Percentiles rank a stretch among this genome's conserved stretches.
Evolutionary conservation across 2,888 invertebrate genomes (phyloP).

Genomic region (Phlogophora meticulosa): DNA sequence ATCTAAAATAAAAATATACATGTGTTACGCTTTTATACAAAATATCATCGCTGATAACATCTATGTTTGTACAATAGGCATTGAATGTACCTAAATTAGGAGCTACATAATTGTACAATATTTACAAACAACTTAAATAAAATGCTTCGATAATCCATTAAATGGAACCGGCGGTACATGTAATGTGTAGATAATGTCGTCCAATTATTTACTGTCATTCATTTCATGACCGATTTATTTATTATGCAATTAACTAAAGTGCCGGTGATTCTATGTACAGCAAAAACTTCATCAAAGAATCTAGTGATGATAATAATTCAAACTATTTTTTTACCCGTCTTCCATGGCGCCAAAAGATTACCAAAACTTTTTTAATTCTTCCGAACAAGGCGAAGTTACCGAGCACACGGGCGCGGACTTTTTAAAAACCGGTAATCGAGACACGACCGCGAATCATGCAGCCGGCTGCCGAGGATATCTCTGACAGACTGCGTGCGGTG

Average conservation of each 20-base stretch:
- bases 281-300: constrained; percentile 17
- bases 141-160: constrained; percentile 21
- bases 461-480: constrained; percentile 81
- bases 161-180: constrained; percentile 3
- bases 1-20: constrained; percentile 82
- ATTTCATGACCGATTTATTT: constrained; percentile 19
- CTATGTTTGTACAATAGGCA: constrained; percentile 41
- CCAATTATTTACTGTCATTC: constrained; percentile 25
- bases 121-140: constrained; percentile 26
- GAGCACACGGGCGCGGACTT: constrained; percentile 67
- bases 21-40: constrained; percentile 54
- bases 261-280: constrained; percentile 13
- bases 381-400: constrained; percentile 66
- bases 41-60: constrained; percentile 60
- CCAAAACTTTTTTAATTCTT: constrained; percentile 60
- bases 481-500: constrained; percentile 80
- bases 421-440: constrained; percentile 76
- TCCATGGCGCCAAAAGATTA: constrained; percentile 77
- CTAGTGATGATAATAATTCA: constrained; percentile 4
- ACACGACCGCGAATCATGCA: constrained; percentile 72
- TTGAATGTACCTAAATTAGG: constrained; percentile 1
- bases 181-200: constrained; percentile 17
- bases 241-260: constrained; percentile 3
- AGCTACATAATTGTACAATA: constrained; percentile 12
- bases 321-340: constrained; percentile 71